Percentiles rank a stretch among this genome's conserved stretches.
Conservation (phyloP, 2,888 invertebrate genomes). For the Tenthredo amoena region DNA sequence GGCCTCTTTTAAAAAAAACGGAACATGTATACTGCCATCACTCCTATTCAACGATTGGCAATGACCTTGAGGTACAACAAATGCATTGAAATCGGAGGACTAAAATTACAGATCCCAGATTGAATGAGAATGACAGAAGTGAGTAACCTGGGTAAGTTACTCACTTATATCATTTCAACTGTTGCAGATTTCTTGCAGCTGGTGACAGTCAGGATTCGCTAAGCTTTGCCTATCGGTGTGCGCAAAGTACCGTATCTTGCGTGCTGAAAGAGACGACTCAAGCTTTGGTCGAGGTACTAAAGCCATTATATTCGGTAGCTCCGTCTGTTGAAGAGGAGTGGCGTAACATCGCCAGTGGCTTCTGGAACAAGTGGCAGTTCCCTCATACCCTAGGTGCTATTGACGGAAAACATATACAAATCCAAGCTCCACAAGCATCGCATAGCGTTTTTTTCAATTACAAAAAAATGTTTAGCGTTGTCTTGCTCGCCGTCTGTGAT, state of each 20-base stretch:
- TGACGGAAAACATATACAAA: constrained; percentile 11
- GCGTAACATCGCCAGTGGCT: constrained; percentile 2
- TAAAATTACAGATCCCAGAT: too few relatives aligned
- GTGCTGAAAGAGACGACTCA: not conserved
- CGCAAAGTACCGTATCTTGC: not conserved
- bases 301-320: constrained; percentile 16
- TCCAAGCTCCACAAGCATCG: not conserved
- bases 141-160: too few relatives aligned
- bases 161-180: too few relatives aligned
- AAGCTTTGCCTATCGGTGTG: constrained; percentile 29
- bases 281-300: not conserved
- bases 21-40: too few relatives aligned
- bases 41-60: too few relatives aligned
- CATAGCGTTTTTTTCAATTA: constrained; percentile 24
- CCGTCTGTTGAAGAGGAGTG: not conserved
- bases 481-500: constrained; percentile 10
- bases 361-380: constrained; percentile 28
- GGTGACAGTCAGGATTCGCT: constrained; percentile 8
- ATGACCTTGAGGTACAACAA: too few relatives aligned
- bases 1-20: too few relatives aligned
- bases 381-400: not conserved
- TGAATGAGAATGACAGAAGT: too few relatives aligned
- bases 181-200: constrained; percentile 24
- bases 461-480: not conserved
- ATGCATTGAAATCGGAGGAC: too few relatives aligned